Percentiles rank a stretch among this genome's conserved stretches.
Conservation (phyloP, 35 echinoderm and acorn worm species). For the Acanthaster planci region DNA sequence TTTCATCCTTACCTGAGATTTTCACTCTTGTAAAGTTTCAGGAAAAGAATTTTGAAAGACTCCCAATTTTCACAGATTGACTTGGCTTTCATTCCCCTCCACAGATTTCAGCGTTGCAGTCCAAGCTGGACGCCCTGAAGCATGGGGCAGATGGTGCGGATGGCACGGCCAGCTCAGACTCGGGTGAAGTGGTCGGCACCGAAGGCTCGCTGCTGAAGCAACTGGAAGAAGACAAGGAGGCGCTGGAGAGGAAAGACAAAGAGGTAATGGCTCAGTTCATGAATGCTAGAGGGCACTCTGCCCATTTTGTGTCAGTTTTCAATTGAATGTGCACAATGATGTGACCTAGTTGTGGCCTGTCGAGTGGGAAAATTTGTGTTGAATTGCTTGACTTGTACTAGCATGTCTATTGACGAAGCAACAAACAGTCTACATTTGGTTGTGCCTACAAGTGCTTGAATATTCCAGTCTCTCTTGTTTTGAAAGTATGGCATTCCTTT, state of each 20-base stretch:
- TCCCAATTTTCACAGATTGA: too few relatives aligned
- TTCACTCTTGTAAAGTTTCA: too few relatives aligned
- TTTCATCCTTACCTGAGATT: too few relatives aligned
- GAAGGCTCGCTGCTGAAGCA: slow-evolving; percentile 75
- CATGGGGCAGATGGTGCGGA: slow-evolving; percentile 57
- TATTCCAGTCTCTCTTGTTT: neutral
- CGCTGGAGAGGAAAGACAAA: slow-evolving; percentile 90
- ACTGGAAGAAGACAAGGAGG: slow-evolving; percentile 88
- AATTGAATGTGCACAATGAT: too few relatives aligned
- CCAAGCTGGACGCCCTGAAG: slow-evolving; percentile 77
- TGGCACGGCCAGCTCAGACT: neutral
- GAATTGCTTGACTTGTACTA: too few relatives aligned
- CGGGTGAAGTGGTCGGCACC: slow-evolving; percentile 13
- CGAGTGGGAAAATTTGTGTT: too few relatives aligned
- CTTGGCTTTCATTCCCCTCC: neutral
- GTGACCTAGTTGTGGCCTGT: too few relatives aligned
- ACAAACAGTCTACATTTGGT: neutral
- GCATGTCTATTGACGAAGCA: neutral
- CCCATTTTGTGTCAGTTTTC: too few relatives aligned
- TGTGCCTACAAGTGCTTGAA: neutral
- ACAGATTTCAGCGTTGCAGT: slow-evolving; percentile 73
- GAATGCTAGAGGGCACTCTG: too few relatives aligned
- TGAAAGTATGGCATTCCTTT: neutral
- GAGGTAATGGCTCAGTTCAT: slow-evolving; percentile 63
- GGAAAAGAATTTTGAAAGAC: too few relatives aligned